Evolutionary conservation across 2,797 vertebrate genomes (phyloP).

Genomic region (Amniataba percoides): DNA sequence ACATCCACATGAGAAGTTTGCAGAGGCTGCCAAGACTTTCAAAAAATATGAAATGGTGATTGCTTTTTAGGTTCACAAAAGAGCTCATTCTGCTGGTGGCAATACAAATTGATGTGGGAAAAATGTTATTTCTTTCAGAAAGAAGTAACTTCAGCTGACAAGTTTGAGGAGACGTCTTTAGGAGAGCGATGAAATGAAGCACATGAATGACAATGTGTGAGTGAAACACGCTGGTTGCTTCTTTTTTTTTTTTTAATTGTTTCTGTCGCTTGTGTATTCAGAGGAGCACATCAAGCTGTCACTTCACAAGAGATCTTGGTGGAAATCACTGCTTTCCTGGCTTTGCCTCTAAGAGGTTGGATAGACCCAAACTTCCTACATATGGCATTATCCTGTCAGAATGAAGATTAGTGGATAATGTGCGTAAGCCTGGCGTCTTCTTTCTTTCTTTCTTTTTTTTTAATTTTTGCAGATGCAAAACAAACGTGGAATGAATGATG

Average conservation of each 20-base stretch:
- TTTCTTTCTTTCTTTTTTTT: neutral
- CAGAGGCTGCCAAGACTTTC: slow-evolving; percentile 44
- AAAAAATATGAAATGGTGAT: slow-evolving; percentile 61
- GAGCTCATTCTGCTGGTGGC: slow-evolving; percentile 47
- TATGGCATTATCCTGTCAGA: slow-evolving; percentile 52
- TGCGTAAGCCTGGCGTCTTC: slow-evolving; percentile 27
- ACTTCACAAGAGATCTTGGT: slow-evolving; percentile 36
- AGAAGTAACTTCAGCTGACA: slow-evolving; percentile 54
- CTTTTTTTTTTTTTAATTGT: slow-evolving; percentile 36
- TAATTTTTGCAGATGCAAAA: slow-evolving; percentile 28
- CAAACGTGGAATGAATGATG: slow-evolving; percentile 20
- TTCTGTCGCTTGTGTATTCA: slow-evolving; percentile 62
- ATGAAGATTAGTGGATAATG: slow-evolving; percentile 46
- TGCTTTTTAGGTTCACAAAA: slow-evolving; percentile 60
- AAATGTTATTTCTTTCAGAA: slow-evolving; percentile 42
- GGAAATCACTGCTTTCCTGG: slow-evolving; percentile 44
- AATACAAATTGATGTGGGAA: slow-evolving; percentile 44
- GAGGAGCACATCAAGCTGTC: slow-evolving; percentile 55
- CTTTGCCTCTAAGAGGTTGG: slow-evolving; percentile 28
- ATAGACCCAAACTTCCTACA: slow-evolving; percentile 47
- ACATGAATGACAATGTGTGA: slow-evolving; percentile 48
- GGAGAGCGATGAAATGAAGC: slow-evolving; percentile 46
- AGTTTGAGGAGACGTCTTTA: slow-evolving; percentile 57
- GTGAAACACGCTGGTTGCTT: slow-evolving; percentile 47
- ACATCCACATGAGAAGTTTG: slow-evolving; percentile 45